These are phyloP conservation scores for Papilio xuthus DNA, from an alignment of 1,140 invertebrate species.

Conservation along the genomic window DNA sequence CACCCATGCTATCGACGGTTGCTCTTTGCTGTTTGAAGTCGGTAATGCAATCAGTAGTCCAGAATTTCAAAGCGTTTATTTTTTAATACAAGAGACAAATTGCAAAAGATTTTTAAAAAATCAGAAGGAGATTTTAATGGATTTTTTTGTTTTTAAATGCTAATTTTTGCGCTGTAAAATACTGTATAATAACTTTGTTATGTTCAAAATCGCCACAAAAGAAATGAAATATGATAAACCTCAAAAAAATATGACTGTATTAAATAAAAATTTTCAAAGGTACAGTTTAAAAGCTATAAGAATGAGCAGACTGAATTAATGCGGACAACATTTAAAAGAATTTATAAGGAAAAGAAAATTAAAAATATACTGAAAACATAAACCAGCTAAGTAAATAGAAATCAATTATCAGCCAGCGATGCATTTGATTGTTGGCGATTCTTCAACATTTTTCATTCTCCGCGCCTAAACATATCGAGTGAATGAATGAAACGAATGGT, in stretches of 20 bases:
- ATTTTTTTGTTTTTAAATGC: no score
- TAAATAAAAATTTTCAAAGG: background rate
- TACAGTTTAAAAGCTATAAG: background rate
- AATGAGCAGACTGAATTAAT: background rate
- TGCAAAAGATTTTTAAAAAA: background rate
- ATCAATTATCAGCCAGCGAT: conserved; percentile 5
- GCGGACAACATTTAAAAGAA: background rate
- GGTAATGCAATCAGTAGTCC: background rate
- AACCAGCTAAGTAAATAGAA: conserved; percentile 9
- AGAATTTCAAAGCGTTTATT: background rate
- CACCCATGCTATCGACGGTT: background rate
- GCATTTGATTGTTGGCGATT: conserved; percentile 7
- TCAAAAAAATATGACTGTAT: background rate
- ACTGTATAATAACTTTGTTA: no score
- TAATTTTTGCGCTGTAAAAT: no score
- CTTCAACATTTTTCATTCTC: conserved; percentile 12
- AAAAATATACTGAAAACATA: background rate
- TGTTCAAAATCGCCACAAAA: background rate
- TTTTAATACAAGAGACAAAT: background rate
- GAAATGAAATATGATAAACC: background rate
- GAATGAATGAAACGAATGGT: background rate
- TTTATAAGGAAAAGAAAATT: background rate
- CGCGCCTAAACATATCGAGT: background rate
- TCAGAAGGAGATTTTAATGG: background rate
- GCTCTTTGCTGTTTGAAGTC: conserved; percentile 4